Conservation (phyloP, 2,888 invertebrate genomes). For the Litoditis marina region DNA sequence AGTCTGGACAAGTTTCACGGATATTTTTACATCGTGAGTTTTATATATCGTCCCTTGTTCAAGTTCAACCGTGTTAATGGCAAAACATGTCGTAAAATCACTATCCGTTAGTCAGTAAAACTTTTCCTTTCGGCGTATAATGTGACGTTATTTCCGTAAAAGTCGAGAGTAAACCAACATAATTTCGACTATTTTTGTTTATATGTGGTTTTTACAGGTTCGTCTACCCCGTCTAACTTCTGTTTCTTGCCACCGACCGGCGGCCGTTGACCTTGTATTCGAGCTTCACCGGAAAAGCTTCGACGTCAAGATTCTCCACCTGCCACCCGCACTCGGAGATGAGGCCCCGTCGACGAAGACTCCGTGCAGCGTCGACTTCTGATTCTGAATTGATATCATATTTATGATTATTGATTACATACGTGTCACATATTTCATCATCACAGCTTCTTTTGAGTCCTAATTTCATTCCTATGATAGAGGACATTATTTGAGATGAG, state of each 20-base stretch:
- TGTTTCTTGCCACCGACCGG: slow-evolving; percentile 9
- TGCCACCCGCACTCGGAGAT: slow-evolving; percentile 15
- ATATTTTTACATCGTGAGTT: slow-evolving; percentile 17
- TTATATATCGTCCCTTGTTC: background rate
- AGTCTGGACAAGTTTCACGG: slow-evolving; percentile 20
- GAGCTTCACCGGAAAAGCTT: slow-evolving; percentile 21
- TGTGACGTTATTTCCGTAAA: no score
- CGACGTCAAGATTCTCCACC: slow-evolving; percentile 19
- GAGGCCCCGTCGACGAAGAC: slow-evolving; percentile 5
- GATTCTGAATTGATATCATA: no score
- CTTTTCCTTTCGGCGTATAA: no score
- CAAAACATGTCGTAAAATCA: background rate
- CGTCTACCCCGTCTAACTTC: slow-evolving; percentile 14
- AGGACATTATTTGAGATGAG: no score
- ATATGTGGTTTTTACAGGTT: slow-evolving; percentile 11
- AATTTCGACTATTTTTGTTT: no score
- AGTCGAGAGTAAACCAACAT: no score
- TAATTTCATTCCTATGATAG: no score
- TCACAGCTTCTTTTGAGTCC: no score
- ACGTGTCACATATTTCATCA: no score
- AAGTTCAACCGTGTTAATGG: background rate
- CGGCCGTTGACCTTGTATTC: slow-evolving; percentile 16
- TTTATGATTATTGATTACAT: no score
- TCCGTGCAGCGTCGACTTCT: slow-evolving; percentile 14
- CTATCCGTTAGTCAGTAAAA: background rate